Evolutionary conservation across 2,888 invertebrate species (phyloP).

Genomic region (Melanostoma scalare): DNA sequence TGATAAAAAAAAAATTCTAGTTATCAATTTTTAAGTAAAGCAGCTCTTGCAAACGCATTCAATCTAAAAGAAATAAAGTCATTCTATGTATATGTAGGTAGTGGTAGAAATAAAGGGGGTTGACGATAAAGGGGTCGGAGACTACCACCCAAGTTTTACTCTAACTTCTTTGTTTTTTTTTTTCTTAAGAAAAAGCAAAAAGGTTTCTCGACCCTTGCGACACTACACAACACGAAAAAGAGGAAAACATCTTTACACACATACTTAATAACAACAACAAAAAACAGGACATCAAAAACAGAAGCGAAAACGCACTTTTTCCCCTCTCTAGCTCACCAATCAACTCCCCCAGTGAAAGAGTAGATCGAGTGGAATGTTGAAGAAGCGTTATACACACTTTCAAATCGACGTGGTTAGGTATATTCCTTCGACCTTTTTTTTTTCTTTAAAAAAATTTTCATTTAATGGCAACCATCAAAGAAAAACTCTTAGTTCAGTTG

Average conservation of each 20-base stretch:
- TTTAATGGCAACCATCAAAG: slow-evolving; percentile 59
- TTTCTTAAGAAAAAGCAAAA: neutral
- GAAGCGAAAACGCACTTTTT: slow-evolving; percentile 56
- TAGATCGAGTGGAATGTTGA: slow-evolving; percentile 50
- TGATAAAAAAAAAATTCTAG: no score
- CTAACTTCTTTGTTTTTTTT: neutral
- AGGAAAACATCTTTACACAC: slow-evolving; percentile 16
- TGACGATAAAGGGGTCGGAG: no score
- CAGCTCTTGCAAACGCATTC: no score
- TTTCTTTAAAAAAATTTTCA: neutral
- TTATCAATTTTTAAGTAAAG: no score
- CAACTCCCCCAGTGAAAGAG: slow-evolving; percentile 45
- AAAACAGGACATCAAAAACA: slow-evolving; percentile 55
- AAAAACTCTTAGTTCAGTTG: slow-evolving; percentile 36
- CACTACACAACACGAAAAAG: neutral
- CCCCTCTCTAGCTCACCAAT: slow-evolving; percentile 11
- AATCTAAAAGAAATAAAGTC: no score
- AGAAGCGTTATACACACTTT: slow-evolving; percentile 49
- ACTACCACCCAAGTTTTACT: no score
- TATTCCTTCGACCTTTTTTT: slow-evolving; percentile 2
- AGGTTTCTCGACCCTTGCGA: neutral
- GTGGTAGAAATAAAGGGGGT: no score
- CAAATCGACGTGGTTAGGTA: slow-evolving; percentile 30
- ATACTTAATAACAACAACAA: slow-evolving; percentile 1
- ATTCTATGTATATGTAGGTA: no score